Conservation (phyloP, 2,113 vertebrate genomes). For the Sturnus vulgaris region DNA sequence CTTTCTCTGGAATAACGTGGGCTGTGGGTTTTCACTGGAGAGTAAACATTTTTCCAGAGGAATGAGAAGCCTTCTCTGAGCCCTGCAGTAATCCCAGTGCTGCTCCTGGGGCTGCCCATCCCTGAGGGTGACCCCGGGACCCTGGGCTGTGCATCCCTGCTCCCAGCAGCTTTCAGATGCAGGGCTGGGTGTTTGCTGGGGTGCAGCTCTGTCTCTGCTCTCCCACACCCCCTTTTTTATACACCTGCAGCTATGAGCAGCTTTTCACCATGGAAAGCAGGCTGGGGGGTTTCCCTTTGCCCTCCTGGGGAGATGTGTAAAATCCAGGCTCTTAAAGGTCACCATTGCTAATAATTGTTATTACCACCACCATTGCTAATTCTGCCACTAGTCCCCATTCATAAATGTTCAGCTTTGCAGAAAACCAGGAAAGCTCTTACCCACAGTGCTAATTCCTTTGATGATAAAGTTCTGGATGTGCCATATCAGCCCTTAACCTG, state of each 20-base stretch:
- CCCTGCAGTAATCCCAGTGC: neutral
- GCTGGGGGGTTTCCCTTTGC: neutral
- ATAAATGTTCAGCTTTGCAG: constrained; percentile 14
- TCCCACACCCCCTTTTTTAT: neutral
- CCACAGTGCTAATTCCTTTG: constrained; percentile 39
- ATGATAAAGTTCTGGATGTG: constrained; percentile 56
- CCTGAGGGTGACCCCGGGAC: no score
- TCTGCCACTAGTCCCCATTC: constrained; percentile 1
- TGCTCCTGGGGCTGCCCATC: neutral
- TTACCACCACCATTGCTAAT: neutral
- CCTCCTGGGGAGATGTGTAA: neutral
- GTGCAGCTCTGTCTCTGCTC: neutral
- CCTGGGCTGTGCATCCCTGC: neutral
- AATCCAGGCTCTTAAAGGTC: neutral
- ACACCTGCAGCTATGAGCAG: neutral
- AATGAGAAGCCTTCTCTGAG: neutral
- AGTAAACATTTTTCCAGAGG: neutral
- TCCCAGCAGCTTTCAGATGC: fast-evolving
- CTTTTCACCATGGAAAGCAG: neutral
- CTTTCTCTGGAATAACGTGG: neutral
- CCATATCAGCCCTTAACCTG: constrained; percentile 56
- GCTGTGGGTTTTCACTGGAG: neutral
- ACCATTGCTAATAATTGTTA: neutral
- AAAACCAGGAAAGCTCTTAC: constrained; percentile 27
- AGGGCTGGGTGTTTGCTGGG: neutral